Conservation (phyloP, 2,113 vertebrate species). For the Pelmatolapia mariae region DNA sequence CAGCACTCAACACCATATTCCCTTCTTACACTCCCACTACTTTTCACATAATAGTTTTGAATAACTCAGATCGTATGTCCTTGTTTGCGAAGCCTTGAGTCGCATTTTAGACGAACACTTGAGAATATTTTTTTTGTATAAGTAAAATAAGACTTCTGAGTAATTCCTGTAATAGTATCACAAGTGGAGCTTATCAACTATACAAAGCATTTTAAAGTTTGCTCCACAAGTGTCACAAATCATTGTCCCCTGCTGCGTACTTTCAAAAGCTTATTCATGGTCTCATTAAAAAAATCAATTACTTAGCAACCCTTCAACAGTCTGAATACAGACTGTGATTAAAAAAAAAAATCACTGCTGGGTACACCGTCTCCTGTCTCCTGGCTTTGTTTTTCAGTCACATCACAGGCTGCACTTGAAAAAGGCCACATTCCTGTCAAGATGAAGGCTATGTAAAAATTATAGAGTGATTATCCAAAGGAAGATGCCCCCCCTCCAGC, state of each 20-base stretch:
- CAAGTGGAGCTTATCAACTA: not conserved
- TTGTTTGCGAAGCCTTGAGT: not conserved
- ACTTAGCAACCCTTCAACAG: conserved; percentile 20
- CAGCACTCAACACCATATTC: conserved; percentile 48
- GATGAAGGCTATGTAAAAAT: conserved; percentile 23
- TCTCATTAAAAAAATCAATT: conserved; percentile 53
- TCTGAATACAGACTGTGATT: conserved; percentile 26
- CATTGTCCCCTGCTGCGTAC: conserved; percentile 20
- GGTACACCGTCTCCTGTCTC: conserved; percentile 12
- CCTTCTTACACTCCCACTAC: not conserved
- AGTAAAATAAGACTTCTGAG: not conserved
- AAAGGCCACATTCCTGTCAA: conserved; percentile 26
- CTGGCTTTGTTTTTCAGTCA: conserved; percentile 36
- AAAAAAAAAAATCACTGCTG: conserved; percentile 24
- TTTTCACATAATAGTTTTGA: not conserved
- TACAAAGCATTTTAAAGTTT: not conserved
- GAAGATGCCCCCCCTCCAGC: not conserved
- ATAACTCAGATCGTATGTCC: not conserved
- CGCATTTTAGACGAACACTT: not conserved
- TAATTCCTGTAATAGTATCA: not conserved
- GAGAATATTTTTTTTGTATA: not conserved
- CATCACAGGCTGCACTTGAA: conserved; percentile 30
- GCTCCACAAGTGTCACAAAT: conserved; percentile 23
- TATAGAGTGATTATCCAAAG: not conserved
- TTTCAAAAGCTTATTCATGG: conserved; percentile 16